Evolutionary conservation across 1,140 invertebrate genomes (phyloP).

Genomic region (Anadara kagoshimensis): DNA sequence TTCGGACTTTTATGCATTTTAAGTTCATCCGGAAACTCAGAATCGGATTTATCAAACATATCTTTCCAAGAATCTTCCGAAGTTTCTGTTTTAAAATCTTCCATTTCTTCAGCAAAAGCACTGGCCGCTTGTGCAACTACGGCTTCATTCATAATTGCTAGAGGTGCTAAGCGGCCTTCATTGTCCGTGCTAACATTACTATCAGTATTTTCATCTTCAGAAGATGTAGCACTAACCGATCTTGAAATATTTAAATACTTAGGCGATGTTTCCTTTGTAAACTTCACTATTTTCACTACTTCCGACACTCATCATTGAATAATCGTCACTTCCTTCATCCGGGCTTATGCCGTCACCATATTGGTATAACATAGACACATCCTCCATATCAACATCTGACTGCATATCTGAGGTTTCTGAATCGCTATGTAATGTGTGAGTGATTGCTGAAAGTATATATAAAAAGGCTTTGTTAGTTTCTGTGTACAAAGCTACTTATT

Average conservation of each 20-base stretch:
- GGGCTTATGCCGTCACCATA: conserved; percentile 49
- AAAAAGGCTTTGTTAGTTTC: background rate
- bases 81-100: conserved; percentile 38
- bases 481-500: background rate
- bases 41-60: conserved; percentile 37
- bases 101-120: conserved; percentile 58
- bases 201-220: conserved; percentile 63
- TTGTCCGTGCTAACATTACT: conserved; percentile 54
- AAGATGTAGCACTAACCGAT: conserved; percentile 65
- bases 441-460: conserved; percentile 43
- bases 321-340: conserved; percentile 56
- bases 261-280: conserved; percentile 62
- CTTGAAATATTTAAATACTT: conserved; percentile 62
- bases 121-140: conserved; percentile 49
- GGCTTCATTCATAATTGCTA: conserved; percentile 44
- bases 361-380: conserved; percentile 52
- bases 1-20: conserved; percentile 60
- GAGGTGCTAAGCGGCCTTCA: conserved; percentile 37
- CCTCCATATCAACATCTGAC: conserved; percentile 54
- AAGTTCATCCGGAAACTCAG: conserved; percentile 25
- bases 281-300: conserved; percentile 50
- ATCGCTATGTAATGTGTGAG: conserved; percentile 55
- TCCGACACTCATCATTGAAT: conserved; percentile 57
- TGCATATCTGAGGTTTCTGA: conserved; percentile 50
- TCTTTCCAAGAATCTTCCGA: conserved; percentile 45